Percentiles rank a stretch among this genome's conserved stretches.
Evolutionary conservation across 2,113 vertebrate species (phyloP).

Genomic region (Corythornis cristatus): DNA sequence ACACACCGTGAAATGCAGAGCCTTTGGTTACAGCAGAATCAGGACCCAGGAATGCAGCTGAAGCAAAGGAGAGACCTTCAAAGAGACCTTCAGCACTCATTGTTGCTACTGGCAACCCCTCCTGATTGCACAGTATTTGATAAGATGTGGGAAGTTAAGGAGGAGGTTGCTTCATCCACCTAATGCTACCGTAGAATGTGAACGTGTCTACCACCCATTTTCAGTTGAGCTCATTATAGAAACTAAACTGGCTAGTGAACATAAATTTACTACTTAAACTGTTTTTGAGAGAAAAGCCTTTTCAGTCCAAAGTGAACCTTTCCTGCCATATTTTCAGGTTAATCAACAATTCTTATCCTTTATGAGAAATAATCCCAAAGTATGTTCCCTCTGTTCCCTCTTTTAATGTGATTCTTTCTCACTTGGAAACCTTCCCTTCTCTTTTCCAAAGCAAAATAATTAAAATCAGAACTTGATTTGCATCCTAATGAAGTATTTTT

Average conservation of each 20-base stretch:
- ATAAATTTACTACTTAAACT: neutral
- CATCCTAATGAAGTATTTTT: neutral
- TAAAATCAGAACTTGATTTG: neutral
- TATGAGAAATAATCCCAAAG: neutral
- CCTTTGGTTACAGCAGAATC: neutral
- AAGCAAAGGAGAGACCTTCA: neutral
- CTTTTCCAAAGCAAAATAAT: neutral
- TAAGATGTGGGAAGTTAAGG: constrained; percentile 19
- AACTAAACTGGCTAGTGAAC: neutral
- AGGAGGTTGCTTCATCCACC: constrained; percentile 27
- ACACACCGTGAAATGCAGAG: neutral
- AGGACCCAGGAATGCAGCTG: neutral
- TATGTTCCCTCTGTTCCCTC: neutral
- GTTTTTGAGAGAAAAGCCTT: neutral
- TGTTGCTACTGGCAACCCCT: constrained; percentile 38
- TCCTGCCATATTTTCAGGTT: neutral
- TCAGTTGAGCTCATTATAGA: neutral
- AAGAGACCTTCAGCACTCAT: neutral
- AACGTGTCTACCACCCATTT: neutral
- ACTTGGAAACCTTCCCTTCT: neutral
- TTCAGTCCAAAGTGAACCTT: neutral
- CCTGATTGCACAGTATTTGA: neutral
- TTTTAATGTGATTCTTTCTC: neutral
- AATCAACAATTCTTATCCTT: neutral
- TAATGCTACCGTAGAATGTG: neutral